Percentiles rank a stretch among this genome's conserved stretches.
These are phyloP conservation scores for Periophthalmus magnuspinnatus DNA, from an alignment of 2,797 vertebrate genomes.

Conservation along the genomic window DNA sequence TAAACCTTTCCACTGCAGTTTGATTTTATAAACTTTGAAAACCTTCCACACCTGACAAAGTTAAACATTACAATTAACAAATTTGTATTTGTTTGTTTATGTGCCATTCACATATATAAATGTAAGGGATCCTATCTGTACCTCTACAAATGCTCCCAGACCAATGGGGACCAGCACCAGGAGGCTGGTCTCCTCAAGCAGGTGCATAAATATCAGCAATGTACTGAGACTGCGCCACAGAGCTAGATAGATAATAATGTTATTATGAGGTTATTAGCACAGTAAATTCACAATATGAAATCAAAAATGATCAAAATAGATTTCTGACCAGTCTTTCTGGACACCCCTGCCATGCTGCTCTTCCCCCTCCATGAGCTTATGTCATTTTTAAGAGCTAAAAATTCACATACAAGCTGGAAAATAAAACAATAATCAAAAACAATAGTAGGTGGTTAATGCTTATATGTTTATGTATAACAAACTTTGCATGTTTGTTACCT, in stretches of 20 bases:
- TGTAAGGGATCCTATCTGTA: conserved; percentile 35
- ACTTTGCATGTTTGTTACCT: conserved; percentile 76
- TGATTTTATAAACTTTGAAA: conserved; percentile 88
- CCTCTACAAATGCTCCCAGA: conserved; percentile 89
- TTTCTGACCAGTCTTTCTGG: conserved; percentile 87
- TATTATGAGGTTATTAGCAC: background rate
- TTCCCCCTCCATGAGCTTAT: conserved; percentile 93
- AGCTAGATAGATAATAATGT: conserved; percentile 69
- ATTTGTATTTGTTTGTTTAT: background rate
- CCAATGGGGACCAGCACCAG: conserved; percentile 91
- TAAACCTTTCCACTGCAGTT: conserved; percentile 75
- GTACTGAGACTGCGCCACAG: conserved; percentile 94
- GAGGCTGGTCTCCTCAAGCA: conserved; percentile 91
- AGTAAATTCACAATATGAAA: background rate
- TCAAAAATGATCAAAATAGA: background rate
- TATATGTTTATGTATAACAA: background rate
- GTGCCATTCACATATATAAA: background rate
- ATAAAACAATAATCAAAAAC: background rate
- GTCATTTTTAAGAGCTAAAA: conserved; percentile 95
- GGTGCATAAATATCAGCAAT: conserved; percentile 91
- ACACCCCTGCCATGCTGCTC: conserved; percentile 92
- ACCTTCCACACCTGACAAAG: conserved; percentile 89
- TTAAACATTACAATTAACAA: background rate
- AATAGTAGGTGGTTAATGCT: background rate
- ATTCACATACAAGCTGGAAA: conserved; percentile 90